Evolutionary conservation across 1,140 invertebrate species (phyloP), one percentile per base, ranked within the genome.

Genomic region (Argopecten irradians): DNA sequence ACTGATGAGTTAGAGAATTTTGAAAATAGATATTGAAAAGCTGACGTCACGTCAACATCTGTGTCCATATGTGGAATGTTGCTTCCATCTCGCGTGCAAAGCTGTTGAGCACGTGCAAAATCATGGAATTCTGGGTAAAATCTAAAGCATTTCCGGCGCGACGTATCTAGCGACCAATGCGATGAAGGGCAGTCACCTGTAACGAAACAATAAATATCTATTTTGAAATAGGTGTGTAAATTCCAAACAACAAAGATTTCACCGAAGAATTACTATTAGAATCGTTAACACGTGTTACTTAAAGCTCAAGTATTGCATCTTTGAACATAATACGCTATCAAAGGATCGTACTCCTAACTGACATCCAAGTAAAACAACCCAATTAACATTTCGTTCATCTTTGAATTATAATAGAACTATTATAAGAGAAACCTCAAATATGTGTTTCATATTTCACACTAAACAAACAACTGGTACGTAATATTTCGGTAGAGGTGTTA

Each of bases 121-220:
- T 71, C 55, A 71, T 71, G 55, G 55, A 71, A 71, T 71, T 71
- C 55, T 28, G 55, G 55, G 16, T 28, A 71, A 71, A 71, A 71
- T 71, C 28, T 71, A 28, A 71, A 28, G n/a, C 55, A 71, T 71
- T 16, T 71, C 55, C n/a, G 22, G 55, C 55, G 55, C 28, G 22
- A n/a, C n/a, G 28, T 71, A 11, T 71, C 16, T 3, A 71, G n/a
- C 0, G 55, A 71, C 55, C 55, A 71, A 7, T 71, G 55, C 28
- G 22, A 11, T 22, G 55, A 71, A 28, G 55, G 55, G 55, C 55
- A 71, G 13, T 11, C 55, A 71, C 28, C 55, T 71, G 55, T 28
- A 71, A 71, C 22, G 16, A 71, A 7, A 71, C n/a, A n/a, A 11
- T 3, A 28, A 71, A 16, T 16, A 28, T 28, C 1, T 8, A 3